These are phyloP conservation scores for Tuberolachnus salignus DNA, from an alignment of 2,888 invertebrate species.

Conservation along the genomic window DNA sequence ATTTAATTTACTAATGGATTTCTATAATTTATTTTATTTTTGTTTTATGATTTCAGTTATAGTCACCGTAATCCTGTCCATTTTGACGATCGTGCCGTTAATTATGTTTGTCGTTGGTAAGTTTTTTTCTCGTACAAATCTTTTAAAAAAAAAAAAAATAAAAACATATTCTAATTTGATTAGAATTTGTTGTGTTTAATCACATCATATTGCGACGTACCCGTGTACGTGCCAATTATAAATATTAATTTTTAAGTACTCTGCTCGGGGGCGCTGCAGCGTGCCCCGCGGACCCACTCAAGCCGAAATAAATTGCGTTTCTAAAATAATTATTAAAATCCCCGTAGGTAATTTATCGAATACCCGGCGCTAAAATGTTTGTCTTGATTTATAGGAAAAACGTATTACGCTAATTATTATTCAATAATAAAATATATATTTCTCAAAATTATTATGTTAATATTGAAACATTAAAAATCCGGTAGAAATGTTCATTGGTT, in stretches of 20 bases:
- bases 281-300: too few species aligned
- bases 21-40: too few species aligned
- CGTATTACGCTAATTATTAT: too few species aligned
- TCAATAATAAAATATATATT: background rate
- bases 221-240: background rate
- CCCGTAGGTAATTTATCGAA: too few species aligned
- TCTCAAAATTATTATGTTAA: background rate
- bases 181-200: background rate
- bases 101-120: conserved; percentile 80
- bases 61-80: conserved; percentile 73
- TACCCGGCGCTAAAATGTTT: background rate
- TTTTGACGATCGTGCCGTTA: conserved; percentile 73
- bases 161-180: background rate
- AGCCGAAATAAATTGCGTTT: too few species aligned
- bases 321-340: too few species aligned
- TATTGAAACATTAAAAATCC: too few species aligned
- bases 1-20: too few species aligned
- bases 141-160: too few species aligned
- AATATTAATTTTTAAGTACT: background rate
- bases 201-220: background rate
- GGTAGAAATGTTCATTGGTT: too few species aligned
- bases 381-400: background rate
- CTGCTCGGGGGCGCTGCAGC: background rate
- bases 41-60: conserved; percentile 66
- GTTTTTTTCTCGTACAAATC: too few species aligned